Percentiles rank a stretch among this genome's conserved stretches.
Evolutionary conservation across 2,797 vertebrate species (phyloP).

Genomic region (Acanthurus tractus): DNA sequence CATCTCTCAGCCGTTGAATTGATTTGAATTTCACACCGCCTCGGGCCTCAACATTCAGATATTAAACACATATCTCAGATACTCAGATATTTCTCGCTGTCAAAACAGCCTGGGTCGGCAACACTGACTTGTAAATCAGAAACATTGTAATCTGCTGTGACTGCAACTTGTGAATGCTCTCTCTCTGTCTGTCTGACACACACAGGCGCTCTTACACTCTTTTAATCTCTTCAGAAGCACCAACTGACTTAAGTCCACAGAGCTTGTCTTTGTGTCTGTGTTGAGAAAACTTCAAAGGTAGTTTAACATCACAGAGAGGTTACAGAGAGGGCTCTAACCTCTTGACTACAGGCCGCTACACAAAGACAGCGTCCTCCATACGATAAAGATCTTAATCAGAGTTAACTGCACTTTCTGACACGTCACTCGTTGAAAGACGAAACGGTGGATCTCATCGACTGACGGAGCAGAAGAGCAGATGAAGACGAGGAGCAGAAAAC

Average conservation of each 20-base stretch:
- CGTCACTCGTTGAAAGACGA: slow-evolving; percentile 59
- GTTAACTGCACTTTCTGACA: slow-evolving; percentile 47
- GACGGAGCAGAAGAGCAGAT: slow-evolving; percentile 13
- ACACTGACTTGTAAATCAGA: slow-evolving; percentile 69
- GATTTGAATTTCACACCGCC: slow-evolving; percentile 79
- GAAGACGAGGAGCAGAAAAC: slow-evolving; percentile 13
- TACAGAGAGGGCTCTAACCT: slow-evolving; percentile 66
- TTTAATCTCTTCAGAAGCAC: slow-evolving; percentile 76
- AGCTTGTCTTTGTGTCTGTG: slow-evolving; percentile 77
- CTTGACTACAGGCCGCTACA: slow-evolving; percentile 50
- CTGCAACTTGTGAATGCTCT: slow-evolving; percentile 65
- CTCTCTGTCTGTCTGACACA: slow-evolving; percentile 58
- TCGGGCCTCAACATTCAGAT: slow-evolving; percentile 73
- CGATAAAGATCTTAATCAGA: slow-evolving; percentile 69
- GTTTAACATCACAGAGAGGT: slow-evolving; percentile 78
- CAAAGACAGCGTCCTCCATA: slow-evolving; percentile 61
- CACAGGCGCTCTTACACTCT: slow-evolving; percentile 59
- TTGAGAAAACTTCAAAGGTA: slow-evolving; percentile 79
- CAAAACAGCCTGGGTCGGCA: slow-evolving; percentile 70
- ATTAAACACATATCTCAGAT: slow-evolving; percentile 77
- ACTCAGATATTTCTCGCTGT: slow-evolving; percentile 69
- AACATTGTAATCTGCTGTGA: slow-evolving; percentile 73
- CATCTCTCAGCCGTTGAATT: slow-evolving; percentile 63
- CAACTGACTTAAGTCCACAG: slow-evolving; percentile 72
- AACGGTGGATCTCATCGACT: slow-evolving; percentile 32